phyloP scores from a whole-genome alignment of 2,113 vertebrate species.

The Nothocercus nigrocapillus region DNA sequence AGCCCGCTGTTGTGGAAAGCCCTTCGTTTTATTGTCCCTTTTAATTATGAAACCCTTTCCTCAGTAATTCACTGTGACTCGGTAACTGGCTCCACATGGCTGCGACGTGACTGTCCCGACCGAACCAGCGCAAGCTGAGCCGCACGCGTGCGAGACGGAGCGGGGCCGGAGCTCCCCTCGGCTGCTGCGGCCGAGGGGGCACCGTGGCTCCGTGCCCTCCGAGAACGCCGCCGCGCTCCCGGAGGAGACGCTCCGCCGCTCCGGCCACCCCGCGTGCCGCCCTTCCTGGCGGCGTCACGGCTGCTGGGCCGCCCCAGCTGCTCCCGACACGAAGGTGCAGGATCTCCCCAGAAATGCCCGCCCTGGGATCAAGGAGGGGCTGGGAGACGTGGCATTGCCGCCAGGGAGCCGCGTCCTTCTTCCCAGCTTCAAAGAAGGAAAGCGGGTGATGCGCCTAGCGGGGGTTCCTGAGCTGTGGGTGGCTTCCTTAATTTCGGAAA shows the following conservation, averaged over 20 bases:
- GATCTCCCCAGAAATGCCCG: rapidly evolving
- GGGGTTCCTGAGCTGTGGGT: constrained; percentile 51
- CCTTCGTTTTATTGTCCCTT: constrained; percentile 67
- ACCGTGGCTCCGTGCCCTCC: rapidly evolving
- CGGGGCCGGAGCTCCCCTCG: not conserved
- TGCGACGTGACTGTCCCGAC: constrained; percentile 66
- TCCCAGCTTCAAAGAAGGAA: constrained; percentile 37
- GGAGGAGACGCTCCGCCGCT: rapidly evolving
- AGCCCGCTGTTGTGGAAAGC: constrained; percentile 62
- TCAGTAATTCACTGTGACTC: constrained; percentile 68
- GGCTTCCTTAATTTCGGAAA: constrained; percentile 59
- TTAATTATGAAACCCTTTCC: constrained; percentile 68
- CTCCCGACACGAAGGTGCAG: not conserved
- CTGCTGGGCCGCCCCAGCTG: not conserved
- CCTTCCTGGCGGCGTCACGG: not conserved
- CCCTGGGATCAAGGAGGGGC: not conserved
- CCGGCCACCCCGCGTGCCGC: rapidly evolving
- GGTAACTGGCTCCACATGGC: constrained; percentile 72
- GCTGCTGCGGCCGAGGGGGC: rapidly evolving
- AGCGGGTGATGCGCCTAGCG: constrained; percentile 50
- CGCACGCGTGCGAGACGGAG: not conserved
- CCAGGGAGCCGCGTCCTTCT: not conserved
- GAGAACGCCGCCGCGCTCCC: rapidly evolving
- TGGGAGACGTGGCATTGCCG: not conserved
- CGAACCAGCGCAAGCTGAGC: constrained; percentile 56